Conservation (phyloP, 2,888 invertebrate genomes). For the Fragum whitleyi region DNA sequence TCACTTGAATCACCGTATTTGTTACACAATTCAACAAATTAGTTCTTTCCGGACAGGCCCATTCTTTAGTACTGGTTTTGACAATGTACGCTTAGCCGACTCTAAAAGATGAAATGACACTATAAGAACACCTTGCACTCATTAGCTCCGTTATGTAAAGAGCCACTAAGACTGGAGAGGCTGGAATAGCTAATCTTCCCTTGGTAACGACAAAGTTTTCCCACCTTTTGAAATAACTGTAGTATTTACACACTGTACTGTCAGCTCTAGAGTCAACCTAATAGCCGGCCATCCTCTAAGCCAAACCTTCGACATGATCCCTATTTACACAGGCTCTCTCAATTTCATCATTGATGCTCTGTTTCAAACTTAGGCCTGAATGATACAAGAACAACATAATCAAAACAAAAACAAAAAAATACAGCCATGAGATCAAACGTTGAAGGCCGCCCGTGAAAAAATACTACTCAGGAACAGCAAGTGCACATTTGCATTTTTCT, state of each 20-base stretch:
- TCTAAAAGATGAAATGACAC: conserved; percentile 42
- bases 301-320: not conserved
- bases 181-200: conserved; percentile 27
- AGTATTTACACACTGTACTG: conserved; percentile 41
- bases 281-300: conserved; percentile 29
- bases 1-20: too few species aligned
- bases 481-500: conserved; percentile 19
- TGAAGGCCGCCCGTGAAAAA: conserved; percentile 18
- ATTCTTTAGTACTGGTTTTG: too few species aligned
- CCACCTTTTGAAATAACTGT: conserved; percentile 49
- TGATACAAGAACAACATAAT: not conserved
- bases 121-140: conserved; percentile 20
- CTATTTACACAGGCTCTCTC: not conserved
- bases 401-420: not conserved
- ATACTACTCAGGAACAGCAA: conserved; percentile 5
- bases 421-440: conserved; percentile 16
- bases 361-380: conserved; percentile 9
- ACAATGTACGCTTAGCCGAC: too few species aligned
- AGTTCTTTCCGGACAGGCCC: conserved; percentile 3
- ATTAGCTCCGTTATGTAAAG: conserved; percentile 46
- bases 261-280: conserved; percentile 35
- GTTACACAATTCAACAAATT: too few species aligned
- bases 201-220: conserved; percentile 25
- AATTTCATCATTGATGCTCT: conserved; percentile 19
- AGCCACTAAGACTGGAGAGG: conserved; percentile 33